Evolutionary conservation across 2,888 invertebrate species (phyloP).

Genomic region (Emmelina monodactyla): DNA sequence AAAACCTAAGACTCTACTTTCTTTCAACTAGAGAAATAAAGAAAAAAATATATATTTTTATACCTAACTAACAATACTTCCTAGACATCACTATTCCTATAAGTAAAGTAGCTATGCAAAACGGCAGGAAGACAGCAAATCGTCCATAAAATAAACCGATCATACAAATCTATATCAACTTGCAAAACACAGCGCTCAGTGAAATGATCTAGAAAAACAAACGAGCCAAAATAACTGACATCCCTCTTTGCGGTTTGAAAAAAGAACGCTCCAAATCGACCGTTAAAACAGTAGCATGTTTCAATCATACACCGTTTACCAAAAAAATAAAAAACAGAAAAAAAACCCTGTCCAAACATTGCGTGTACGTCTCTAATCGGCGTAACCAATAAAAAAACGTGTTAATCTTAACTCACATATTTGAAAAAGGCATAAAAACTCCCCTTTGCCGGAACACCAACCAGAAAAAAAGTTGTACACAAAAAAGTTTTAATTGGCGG

Average conservation of each 20-base stretch:
- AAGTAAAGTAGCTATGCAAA: too few species aligned
- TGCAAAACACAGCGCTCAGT: too few species aligned
- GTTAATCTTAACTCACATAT: conserved; percentile 42
- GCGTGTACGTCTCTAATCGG: conserved; percentile 41
- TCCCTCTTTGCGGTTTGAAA: conserved; percentile 27
- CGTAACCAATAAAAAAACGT: conserved; percentile 31
- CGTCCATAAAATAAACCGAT: too few species aligned
- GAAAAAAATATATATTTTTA: too few species aligned
- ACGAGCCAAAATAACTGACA: too few species aligned
- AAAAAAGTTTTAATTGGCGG: conserved; percentile 54
- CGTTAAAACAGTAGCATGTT: conserved; percentile 33
- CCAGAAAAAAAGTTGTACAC: conserved; percentile 35
- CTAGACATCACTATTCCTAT: too few species aligned
- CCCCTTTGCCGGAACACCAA: conserved; percentile 43
- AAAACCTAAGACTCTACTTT: too few species aligned
- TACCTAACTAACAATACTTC: too few species aligned
- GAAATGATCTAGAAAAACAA: too few species aligned
- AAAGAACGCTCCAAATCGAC: conserved; percentile 27
- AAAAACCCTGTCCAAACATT: conserved; percentile 38
- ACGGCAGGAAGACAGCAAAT: too few species aligned
- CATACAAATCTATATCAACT: too few species aligned
- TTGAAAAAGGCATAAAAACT: conserved; percentile 38
- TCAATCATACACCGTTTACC: conserved; percentile 1
- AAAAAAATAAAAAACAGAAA: conserved; percentile 28
- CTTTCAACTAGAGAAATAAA: too few species aligned